A percentile compares a stretch with the other conserved stretches of the same genome.
Evolutionary conservation across 1,140 invertebrate species (phyloP).

Genomic region (Papilio aristodemus): DNA sequence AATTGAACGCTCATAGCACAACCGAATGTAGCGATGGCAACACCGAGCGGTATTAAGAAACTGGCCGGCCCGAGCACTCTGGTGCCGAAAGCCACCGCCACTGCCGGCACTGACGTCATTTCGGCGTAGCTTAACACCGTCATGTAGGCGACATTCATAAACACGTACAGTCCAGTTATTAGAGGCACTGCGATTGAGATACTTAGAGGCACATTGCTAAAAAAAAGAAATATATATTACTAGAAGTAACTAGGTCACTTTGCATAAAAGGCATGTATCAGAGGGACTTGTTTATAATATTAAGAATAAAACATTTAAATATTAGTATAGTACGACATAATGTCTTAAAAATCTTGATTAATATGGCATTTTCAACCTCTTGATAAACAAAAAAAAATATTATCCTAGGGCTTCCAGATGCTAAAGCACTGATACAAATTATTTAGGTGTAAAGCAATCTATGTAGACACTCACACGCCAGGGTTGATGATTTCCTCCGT

Average conservation of each 20-base stretch:
- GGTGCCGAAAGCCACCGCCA: slow-evolving; percentile 90
- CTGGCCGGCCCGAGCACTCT: slow-evolving; percentile 82
- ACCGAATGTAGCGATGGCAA: slow-evolving; percentile 88
- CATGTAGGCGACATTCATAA: slow-evolving; percentile 96
- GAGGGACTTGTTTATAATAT: too few relatives aligned
- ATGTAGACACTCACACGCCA: slow-evolving; percentile 82
- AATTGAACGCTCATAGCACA: slow-evolving; percentile 89
- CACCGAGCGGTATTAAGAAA: slow-evolving; percentile 86
- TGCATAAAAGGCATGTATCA: too few relatives aligned
- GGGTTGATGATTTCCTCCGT: slow-evolving; percentile 96
- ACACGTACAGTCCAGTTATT: slow-evolving; percentile 92
- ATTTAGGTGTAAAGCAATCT: too few relatives aligned
- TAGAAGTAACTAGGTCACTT: too few relatives aligned
- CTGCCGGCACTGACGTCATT: slow-evolving; percentile 89
- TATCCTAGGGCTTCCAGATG: too few relatives aligned
- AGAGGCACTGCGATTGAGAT: slow-evolving; percentile 95
- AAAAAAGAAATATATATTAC: slow-evolving; percentile 44
- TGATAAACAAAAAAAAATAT: too few relatives aligned
- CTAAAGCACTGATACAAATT: too few relatives aligned
- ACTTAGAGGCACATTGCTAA: slow-evolving; percentile 88
- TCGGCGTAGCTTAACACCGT: slow-evolving; percentile 90
- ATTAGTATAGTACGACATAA: too few relatives aligned
- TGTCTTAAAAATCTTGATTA: too few relatives aligned
- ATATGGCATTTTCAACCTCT: too few relatives aligned
- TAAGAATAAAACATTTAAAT: too few relatives aligned